Evolutionary conservation across 1,140 invertebrate species (phyloP).

Genomic region (Telenomus remus): DNA sequence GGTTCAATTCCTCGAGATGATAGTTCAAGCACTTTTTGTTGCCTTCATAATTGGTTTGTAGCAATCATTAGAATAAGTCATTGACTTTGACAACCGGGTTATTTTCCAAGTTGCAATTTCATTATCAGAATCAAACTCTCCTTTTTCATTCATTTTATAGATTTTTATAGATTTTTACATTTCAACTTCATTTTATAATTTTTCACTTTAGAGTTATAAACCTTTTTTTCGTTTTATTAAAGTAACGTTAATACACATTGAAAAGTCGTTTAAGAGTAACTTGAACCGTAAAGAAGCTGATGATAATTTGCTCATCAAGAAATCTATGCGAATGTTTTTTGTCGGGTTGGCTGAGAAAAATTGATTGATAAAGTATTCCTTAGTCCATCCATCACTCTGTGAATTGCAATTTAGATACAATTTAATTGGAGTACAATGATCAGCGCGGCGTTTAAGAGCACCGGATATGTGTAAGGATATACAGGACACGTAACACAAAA

Average conservation of each 20-base stretch:
- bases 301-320: slow-evolving; percentile 17
- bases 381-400: slow-evolving; percentile 20
- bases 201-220: not conserved
- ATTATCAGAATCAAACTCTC: not conserved
- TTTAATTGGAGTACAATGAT: slow-evolving; percentile 40
- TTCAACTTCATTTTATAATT: not conserved
- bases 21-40: not conserved
- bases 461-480: slow-evolving; percentile 45
- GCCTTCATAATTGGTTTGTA: slow-evolving; percentile 16
- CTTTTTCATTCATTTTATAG: too few relatives aligned
- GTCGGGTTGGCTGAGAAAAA: not conserved
- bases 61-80: slow-evolving; percentile 26
- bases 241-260: not conserved
- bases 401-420: slow-evolving; percentile 32
- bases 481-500: slow-evolving; percentile 52
- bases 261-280: not conserved
- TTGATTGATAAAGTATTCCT: not conserved
- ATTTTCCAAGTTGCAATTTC: not conserved
- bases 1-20: slow-evolving; percentile 42
- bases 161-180: too few relatives aligned
- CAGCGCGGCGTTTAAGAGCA: slow-evolving; percentile 28
- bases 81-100: slow-evolving; percentile 11
- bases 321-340: slow-evolving; percentile 23
- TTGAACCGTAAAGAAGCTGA: too few relatives aligned
- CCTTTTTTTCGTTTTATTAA: too few relatives aligned